phyloP scores from a whole-genome alignment of 1,140 invertebrate genomes.

The Helicoverpa zea region DNA sequence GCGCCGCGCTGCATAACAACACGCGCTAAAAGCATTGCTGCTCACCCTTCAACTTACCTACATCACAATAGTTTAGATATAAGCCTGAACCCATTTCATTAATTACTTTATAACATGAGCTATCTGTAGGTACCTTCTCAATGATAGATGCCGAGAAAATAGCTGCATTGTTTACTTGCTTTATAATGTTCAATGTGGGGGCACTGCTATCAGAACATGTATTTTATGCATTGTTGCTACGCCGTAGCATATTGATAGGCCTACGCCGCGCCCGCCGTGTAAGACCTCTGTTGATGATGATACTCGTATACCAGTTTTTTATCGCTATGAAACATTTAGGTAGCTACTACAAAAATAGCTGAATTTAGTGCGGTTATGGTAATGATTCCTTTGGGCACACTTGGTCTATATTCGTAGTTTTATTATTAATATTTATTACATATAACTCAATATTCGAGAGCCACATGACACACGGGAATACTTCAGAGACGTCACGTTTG shows the following conservation, averaged over 20 bases:
- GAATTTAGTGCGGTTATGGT: too few species aligned
- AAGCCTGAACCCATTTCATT: conserved; percentile 25
- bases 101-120: conserved; percentile 41
- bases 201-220: neutral
- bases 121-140: neutral
- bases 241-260: neutral
- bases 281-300: neutral
- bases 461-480: neutral
- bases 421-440: neutral
- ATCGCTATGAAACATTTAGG: too few species aligned
- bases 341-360: too few species aligned
- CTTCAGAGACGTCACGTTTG: neutral
- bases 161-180: neutral
- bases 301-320: too few species aligned
- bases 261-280: too few species aligned
- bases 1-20: conserved; percentile 64
- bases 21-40: conserved; percentile 60
- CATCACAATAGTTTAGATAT: conserved; percentile 41
- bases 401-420: neutral
- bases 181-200: neutral
- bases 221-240: neutral
- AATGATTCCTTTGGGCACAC: neutral
- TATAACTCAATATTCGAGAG: neutral
- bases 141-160: too few species aligned
- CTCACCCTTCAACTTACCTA: conserved; percentile 44